phyloP scores from a whole-genome alignment of 2,888 invertebrate genomes.

The Folsomia candida region DNA sequence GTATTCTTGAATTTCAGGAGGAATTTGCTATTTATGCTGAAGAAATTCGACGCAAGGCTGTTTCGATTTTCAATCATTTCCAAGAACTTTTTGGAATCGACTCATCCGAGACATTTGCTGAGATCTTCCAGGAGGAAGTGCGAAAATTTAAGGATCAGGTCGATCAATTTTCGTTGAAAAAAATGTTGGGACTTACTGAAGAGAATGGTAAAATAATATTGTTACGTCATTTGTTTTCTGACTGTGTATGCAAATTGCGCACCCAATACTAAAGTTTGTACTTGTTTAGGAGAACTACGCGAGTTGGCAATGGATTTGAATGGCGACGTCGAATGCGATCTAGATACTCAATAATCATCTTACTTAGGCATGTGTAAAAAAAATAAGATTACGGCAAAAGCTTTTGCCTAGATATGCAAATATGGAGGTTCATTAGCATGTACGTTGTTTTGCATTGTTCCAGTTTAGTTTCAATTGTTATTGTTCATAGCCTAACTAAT shows the following conservation, averaged over 20 bases:
- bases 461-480: no score
- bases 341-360: no score
- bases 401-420: no score
- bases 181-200: conserved; percentile 64
- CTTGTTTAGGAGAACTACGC: neutral
- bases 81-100: conserved; percentile 51
- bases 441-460: no score
- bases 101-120: conserved; percentile 30
- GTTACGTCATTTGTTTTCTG: neutral
- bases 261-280: neutral
- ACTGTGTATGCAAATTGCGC: neutral
- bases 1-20: conserved; percentile 48
- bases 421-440: no score
- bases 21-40: conserved; percentile 68
- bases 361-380: no score
- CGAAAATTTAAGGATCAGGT: conserved; percentile 67
- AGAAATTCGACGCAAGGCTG: conserved; percentile 68
- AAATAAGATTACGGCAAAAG: no score
- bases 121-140: conserved; percentile 55
- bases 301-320: neutral
- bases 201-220: conserved; percentile 24
- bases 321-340: no score
- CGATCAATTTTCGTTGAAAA: conserved; percentile 62
- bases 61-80: conserved; percentile 62
- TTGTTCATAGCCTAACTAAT: no score